phyloP scores from a whole-genome alignment of 2,113 vertebrate species.

The Sula dactylatra region DNA sequence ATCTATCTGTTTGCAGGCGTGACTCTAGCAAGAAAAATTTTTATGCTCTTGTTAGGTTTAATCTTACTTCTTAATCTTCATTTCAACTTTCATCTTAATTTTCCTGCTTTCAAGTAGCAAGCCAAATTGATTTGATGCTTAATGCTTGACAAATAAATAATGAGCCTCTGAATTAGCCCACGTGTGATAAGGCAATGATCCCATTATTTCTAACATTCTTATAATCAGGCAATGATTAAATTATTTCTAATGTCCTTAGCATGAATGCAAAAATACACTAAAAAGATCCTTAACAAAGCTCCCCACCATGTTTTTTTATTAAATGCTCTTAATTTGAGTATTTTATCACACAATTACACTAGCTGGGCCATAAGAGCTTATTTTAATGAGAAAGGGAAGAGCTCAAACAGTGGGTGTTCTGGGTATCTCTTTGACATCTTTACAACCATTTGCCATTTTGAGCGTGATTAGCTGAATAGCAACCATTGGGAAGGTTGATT shows the following conservation, averaged over 20 bases:
- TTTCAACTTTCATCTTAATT: slow-evolving; percentile 73
- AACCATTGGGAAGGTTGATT: slow-evolving; percentile 64
- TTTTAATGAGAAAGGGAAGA: slow-evolving; percentile 70
- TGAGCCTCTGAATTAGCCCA: slow-evolving; percentile 72
- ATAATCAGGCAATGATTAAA: slow-evolving; percentile 78
- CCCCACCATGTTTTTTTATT: slow-evolving; percentile 65
- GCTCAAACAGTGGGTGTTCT: slow-evolving; percentile 63
- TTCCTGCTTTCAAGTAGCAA: slow-evolving; percentile 72
- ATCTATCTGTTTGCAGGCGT: background rate
- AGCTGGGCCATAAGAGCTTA: slow-evolving; percentile 69
- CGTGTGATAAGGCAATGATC: slow-evolving; percentile 72
- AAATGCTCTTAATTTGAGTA: slow-evolving; percentile 65
- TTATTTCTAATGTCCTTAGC: slow-evolving; percentile 72
- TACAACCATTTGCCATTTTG: slow-evolving; percentile 64
- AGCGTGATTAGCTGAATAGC: slow-evolving; percentile 63
- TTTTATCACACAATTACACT: slow-evolving; percentile 71
- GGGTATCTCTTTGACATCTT: slow-evolving; percentile 67
- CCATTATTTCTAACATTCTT: slow-evolving; percentile 70
- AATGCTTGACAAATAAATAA: slow-evolving; percentile 77
- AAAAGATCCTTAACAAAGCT: slow-evolving; percentile 67
- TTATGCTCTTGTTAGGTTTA: slow-evolving; percentile 38
- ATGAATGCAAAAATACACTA: slow-evolving; percentile 66
- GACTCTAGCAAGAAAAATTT: slow-evolving; percentile 28
- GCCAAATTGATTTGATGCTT: slow-evolving; percentile 74
- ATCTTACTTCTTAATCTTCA: slow-evolving; percentile 71